Evolutionary conservation across 2,113 vertebrate species (phyloP), one percentile per base, ranked within the genome.

Genomic region (Aplodontia rufa): DNA sequence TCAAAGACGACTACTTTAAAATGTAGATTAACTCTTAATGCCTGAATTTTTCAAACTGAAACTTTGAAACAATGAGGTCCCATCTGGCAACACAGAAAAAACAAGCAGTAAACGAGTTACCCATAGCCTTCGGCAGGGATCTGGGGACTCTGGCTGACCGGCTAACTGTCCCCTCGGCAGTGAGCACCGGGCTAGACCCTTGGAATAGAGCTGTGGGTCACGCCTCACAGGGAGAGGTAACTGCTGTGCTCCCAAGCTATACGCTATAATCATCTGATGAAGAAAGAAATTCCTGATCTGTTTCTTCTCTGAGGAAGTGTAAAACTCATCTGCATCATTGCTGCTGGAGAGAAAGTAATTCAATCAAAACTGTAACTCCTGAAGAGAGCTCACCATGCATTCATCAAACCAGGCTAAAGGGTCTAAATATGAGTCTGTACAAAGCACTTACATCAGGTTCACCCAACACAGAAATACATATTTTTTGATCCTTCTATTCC

Each of bases 1-100:
- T 94, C 96, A 62, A 93, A 95, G 95, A 88, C 19, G 71, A 92
- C 92, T 96, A 35, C 86, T 97, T 98, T 97, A 94, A 97, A 98
- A 66, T 16, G 47, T 90, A 98, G 37, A 78, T 98, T 97, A 97
- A 97, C 71, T 91, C 91, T 95, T 97, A n/a, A 75, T 74, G 93
- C 75, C 83, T 75, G 40, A 97, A 85, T 90, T 97, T 96, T 97
- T 69, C 68, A 98, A 95, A 87, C 60, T 64, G 62, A 66, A 96
- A 95, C 81, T 97, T 58, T 84, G 68, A 95, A 96, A 97, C 95
- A 96, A 95, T 97, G 86, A 51, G 24, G 69, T 51, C 86, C 86
- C 94, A 92, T 97, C 87, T 97, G 93, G 81, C 94, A 68, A 45
- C 30, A 26, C 28, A 32, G n/a, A 80, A 75, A 75, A 96, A 72